Evolutionary conservation across 2,888 invertebrate species (phyloP), one percentile per base, ranked within the genome.

Genomic region (Scelioninae gen. 1): DNA sequence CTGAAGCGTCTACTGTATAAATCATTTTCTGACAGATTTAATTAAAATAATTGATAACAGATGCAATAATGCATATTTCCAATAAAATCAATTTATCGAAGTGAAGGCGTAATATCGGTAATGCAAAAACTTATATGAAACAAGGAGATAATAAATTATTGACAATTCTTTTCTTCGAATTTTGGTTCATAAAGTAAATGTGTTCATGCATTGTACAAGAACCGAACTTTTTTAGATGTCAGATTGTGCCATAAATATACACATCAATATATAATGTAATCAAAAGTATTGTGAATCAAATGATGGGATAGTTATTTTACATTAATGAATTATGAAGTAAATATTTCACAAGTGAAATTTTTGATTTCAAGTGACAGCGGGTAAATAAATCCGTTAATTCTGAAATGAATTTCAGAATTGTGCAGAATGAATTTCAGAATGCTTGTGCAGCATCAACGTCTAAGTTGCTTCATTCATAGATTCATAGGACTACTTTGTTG

Each of bases 391-490:
- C 11, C 40, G 16, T 77, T 65, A 56, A 76, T 68, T 60, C 53
- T 51, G 34, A 68, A 76, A 76, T 51, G 47, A 47, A 66, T 60
- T 51, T 56, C 43, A 76, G 66, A 60, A 4, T 32, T 45, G 32
- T 16, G n/a, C n/a, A n/a, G n/a, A n/a, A n/a, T 55, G 66, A 66
- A 76, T 76, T 76, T 76, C 51, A 51, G 15, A 60, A 15, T 31
- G 16, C 58, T 76, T 55, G 77, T 69, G 68, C 65, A 47, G 51
- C 51, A 56, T 51, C 65, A 51, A 58, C 55, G 65, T 51, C 51
- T 51, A 71, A 65, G 40, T 79, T 66, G 34, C 53, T 65, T 79
- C 65, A 72, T 79, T 79, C 65, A 72, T 72, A 66, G 55, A 58
- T 72, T 65, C 60, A 72, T 51, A 65, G 71, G 55, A 56, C 51